phyloP scores from a whole-genome alignment of 2,797 vertebrate species.

The Varecia variegata region DNA sequence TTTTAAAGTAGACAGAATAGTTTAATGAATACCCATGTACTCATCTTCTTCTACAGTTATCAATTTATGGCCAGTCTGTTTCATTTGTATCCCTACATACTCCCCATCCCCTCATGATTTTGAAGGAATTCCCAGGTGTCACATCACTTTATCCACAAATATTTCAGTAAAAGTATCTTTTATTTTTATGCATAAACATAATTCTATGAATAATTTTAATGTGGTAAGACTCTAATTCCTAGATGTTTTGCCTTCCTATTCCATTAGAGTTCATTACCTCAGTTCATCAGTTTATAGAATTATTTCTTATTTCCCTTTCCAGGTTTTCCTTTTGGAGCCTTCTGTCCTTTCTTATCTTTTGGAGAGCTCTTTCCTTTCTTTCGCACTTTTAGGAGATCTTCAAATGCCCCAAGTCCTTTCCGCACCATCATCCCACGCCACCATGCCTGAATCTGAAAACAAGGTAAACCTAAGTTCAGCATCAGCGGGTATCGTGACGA shows the following conservation, averaged over 20 bases:
- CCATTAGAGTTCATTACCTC: neutral
- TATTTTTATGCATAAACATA: neutral
- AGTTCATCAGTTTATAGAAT: neutral
- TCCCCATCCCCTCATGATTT: neutral
- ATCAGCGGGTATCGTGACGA: neutral
- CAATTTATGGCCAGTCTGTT: neutral
- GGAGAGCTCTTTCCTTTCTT: slow-evolving; percentile 71
- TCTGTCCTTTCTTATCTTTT: slow-evolving; percentile 79
- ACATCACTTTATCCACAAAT: neutral
- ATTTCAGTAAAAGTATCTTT: slow-evolving; percentile 35
- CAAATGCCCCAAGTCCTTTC: slow-evolving; percentile 64
- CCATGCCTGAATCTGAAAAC: slow-evolving; percentile 80
- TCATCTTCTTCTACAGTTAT: neutral
- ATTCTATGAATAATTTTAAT: neutral
- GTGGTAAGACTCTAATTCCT: neutral
- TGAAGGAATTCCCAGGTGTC: neutral
- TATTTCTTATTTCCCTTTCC: slow-evolving; percentile 77
- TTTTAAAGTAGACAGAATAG: neutral
- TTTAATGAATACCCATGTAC: neutral
- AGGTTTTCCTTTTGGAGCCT: slow-evolving; percentile 57
- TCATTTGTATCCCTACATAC: neutral
- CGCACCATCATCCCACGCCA: slow-evolving; percentile 75
- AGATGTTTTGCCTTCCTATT: neutral
- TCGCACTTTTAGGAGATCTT: slow-evolving; percentile 29
- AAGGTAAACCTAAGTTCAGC: neutral